Base-by-base conservation (phyloP, 1,140 invertebrate genomes). In the Dendrolimus kikuchii region DNA sequence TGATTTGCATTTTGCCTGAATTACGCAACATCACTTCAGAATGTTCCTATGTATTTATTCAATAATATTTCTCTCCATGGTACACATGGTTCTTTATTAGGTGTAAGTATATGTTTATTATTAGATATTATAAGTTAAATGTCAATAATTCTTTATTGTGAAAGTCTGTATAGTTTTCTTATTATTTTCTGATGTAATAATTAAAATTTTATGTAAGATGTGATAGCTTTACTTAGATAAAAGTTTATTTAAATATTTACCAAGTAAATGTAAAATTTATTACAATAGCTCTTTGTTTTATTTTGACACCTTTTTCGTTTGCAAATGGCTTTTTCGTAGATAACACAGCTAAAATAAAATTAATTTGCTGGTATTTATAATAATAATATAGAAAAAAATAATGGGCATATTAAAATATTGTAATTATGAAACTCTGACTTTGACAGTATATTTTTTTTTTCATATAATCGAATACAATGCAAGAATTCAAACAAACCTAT, bases 141-240 rank as follows among this genome's bases (percentile, higher is more conserved):
- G 61, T 62, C 57, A 61, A 60, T 63, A 59, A 55, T 66, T 75
- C 74, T 68, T 70, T 55, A 71, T 67, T 78, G 57, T 75, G 60
- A 68, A 67, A 83, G 71, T 83, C 68, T 83, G 74, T 83, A 77
- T 74, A 78, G 64, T 70, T 70, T 79, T 80, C 66, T 81, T 75
- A 75, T 81, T 71, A 79, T 81, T 85, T 79, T 76, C 77, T 70
- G 66, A 68, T 76, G 74, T 40, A 51, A 70, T 69, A 65, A 66
- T 55, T 68, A 66, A 73, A 73, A 64, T 71, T 70, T 46, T 76
- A 75, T 69, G 71, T 85, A 81, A 83, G 74, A 82, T 83, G 78
- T 82, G 78, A 86, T 78, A 86, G 82, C 82, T 86, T 86, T 83
- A 83, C 68, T 71, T 86, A 83, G 80, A 78, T 74, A 67, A 75